Base-by-base conservation (phyloP, 1,140 invertebrate species). In the Megalopta genalis region DNA sequence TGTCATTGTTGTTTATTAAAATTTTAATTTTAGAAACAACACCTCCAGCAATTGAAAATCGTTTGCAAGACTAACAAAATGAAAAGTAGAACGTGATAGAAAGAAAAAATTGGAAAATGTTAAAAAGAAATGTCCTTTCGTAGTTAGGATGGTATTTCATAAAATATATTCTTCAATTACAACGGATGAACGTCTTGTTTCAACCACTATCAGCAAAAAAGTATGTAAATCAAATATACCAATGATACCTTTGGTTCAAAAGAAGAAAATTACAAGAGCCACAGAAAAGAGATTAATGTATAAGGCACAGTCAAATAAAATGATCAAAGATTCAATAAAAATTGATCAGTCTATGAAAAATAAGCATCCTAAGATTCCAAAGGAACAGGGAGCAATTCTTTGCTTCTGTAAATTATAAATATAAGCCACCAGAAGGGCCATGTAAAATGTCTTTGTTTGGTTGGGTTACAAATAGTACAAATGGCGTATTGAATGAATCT, bases 101-200 rank as follows among this genome's bases (percentile, higher is more conserved):
- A 87, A 81, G 21, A 92, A 89, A 59, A 81, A 89, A 54, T 0
- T 88, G 6, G 85, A 89, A 21, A 77, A 87, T 57, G 65, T 73
- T 0, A 87, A 82, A 9, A 91, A 90, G 21, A 91, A 90, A 54
- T 92, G 92, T 4, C 83, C 83, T 1, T 93, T 93, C 65, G 91
- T 91, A 88, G 91, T 90, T 18, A 92, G 93, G 0, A 32, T 91
- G 21, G 89, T 90, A 0, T 91, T 89, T 66, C 92, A 93, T 72
- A 88, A 87, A 64, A 49, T 86, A 23, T 91, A 87, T 77, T 92
- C 91, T n/a, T 89, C 91, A 23, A 16, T 82, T 12, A 37, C 25
- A 6, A 67, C 21, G 3, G 79, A 75, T 73, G 25, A 37, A 64
- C 72, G 10, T 32, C 71, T 49, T 68, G 75, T 12, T 25, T 23